Base-by-base conservation (phyloP, 1,140 invertebrate species). In the Scaptomyza graminum region DNA sequence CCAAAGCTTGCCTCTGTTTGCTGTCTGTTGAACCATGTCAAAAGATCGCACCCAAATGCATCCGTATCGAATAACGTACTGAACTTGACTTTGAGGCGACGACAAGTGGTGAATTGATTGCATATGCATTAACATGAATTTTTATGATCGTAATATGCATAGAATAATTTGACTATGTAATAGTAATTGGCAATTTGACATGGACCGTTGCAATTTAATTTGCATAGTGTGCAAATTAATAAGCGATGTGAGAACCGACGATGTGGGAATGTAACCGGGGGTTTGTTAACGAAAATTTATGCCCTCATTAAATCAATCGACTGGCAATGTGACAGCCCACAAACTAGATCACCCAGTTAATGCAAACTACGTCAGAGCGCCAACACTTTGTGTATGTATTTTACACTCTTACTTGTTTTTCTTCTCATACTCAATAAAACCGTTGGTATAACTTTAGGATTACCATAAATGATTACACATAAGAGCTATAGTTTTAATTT, bases 41-140 rank as follows among this genome's bases (percentile, higher is more conserved):
- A 85, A 49, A 85, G 81, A 87, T 87, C 79, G 72, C 79, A 46
- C 71, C 74, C 74, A 64, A 74, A 82, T 57, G 65, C 74, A 81
- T 74, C 66, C 74, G 69, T 64, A 69, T 71, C 44, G 34, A 12
- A 74, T 65, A 61, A 50, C 50, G 34, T 13, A 41, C 37, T 56
- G 70, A 76, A 73, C 63, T 73, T 63, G 71, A 57, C 62, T 61
- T 63, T 66, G 68, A 15, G 54, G 18, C 34, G 18, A n/a, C 25
- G 57, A 39, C 1, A 28, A 34, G 5, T 31, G 5, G 5, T 22
- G 47, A 64, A 34, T 34, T n/a, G 8, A n/a, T 41, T 50, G 16
- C 28, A 16, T 34, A 49, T 46, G 64, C 15, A 64, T 52, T 34
- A 50, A 16, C 62, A 61, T 66, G 62, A 49, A 55, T 61, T 60